A percentile compares a stretch with the other conserved stretches of the same genome.
These are phyloP conservation scores for Drosophila testacea DNA, from an alignment of 2,888 invertebrate species.

Conservation along the genomic window DNA sequence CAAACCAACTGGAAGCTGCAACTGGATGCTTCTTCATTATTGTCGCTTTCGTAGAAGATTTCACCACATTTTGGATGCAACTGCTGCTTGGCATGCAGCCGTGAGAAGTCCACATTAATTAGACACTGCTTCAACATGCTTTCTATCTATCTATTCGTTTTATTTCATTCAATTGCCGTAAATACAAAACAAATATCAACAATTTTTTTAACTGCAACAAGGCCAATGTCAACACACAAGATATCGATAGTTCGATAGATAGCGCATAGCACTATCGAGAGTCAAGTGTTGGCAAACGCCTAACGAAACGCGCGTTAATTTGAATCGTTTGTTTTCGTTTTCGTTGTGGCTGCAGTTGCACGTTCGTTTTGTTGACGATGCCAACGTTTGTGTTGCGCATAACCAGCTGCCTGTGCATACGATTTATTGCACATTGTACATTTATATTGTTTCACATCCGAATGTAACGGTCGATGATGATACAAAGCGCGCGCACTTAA, in stretches of 20 bases:
- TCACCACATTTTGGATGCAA: conserved; percentile 71
- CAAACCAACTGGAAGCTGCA: conserved; percentile 63
- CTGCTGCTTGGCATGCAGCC: conserved; percentile 55
- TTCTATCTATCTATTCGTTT: conserved; percentile 4
- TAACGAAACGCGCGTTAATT: conserved; percentile 25
- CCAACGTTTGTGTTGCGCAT: conserved; percentile 75
- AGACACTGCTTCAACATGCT: conserved; percentile 71
- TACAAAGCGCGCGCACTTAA: conserved; percentile 69
- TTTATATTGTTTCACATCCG: conserved; percentile 67
- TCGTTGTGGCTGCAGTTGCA: conserved; percentile 37
- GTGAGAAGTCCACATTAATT: conserved; percentile 58
- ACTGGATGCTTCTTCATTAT: conserved; percentile 22
- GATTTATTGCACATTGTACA: conserved; percentile 66
- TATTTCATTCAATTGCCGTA: conserved; percentile 36
- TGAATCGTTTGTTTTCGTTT: conserved; percentile 11
- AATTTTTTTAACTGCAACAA: conserved; percentile 20
- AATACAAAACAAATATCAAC: conserved; percentile 36
- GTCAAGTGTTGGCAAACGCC: conserved; percentile 22
- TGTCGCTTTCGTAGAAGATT: conserved; percentile 63
- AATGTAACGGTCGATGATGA: conserved; percentile 69
- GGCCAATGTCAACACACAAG: conserved; percentile 21
- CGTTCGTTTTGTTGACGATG: conserved; percentile 56
- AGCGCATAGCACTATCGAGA: conserved; percentile 32
- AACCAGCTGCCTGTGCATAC: conserved; percentile 76
- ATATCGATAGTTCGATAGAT: conserved; percentile 16